These are phyloP conservation scores for Nycticebus coucang DNA, from an alignment of 2,113 vertebrate species.

Conservation along the genomic window DNA sequence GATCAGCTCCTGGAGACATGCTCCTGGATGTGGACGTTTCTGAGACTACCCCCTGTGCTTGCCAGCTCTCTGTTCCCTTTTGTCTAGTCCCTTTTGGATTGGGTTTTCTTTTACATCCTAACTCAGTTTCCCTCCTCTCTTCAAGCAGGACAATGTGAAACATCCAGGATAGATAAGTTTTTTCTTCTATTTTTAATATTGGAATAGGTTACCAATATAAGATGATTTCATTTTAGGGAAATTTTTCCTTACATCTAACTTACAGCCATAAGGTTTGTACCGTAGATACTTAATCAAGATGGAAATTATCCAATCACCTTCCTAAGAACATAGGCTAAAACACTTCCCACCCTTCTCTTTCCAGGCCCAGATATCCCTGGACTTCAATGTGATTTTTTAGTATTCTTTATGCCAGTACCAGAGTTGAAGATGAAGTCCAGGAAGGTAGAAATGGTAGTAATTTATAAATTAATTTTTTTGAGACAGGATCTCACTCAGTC, in stretches of 20 bases:
- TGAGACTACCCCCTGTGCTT: background rate
- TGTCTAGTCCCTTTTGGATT: background rate
- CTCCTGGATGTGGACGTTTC: too few relatives aligned
- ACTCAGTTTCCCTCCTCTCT: background rate
- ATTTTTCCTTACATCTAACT: background rate
- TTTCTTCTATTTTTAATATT: background rate
- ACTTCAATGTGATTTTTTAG: background rate
- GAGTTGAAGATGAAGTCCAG: background rate
- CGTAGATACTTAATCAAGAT: background rate
- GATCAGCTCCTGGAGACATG: background rate
- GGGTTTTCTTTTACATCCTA: background rate
- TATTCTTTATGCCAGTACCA: background rate
- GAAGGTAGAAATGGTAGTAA: background rate
- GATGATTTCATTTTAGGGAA: background rate
- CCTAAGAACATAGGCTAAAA: background rate
- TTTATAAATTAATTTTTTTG: background rate
- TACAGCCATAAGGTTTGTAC: background rate
- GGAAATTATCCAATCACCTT: background rate
- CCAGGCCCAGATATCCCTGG: background rate
- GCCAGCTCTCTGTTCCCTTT: background rate
- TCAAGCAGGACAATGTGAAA: background rate
- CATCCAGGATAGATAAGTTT: background rate
- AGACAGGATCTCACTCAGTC: background rate
- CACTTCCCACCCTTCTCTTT: background rate
- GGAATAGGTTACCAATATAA: background rate